Evolutionary conservation across 2,888 invertebrate genomes (phyloP), one percentile per base, ranked within the genome.

Genomic region (Amiota communis): DNA sequence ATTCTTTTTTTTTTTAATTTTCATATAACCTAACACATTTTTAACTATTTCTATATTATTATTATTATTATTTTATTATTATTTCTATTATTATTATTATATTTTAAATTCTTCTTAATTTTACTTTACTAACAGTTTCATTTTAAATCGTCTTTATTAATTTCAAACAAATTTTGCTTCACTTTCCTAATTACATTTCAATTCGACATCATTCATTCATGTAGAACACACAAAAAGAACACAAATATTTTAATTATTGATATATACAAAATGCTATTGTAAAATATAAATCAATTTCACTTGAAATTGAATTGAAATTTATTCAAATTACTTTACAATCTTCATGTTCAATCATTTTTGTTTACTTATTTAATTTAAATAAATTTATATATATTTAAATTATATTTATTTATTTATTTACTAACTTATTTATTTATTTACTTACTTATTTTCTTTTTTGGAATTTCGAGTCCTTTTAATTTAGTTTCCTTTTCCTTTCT

Each of bases 21-120:
- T 71, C 75, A 20, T 75, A 71, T 77, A 80, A 75, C 75, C 83
- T 82, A 82, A 80, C 80, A 84, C 80, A 81, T 74, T 76, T 79
- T 72, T 74, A 81, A 76, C 80, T 85, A 79, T 80, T 79, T 81
- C 77, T 72, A 76, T 76, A 75, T 72, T 36, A 36, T 36, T 36
- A 36, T 36, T 36, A 36, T 36, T 36, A 36, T 36, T 36, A 36
- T 36, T 6, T 4, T 36, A 4, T 36, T 6, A 36, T 4, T 36
- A 6, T 36, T 36, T 4, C 6, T 36, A 6, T 6, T 36, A 36
- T 36, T 6, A 36, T 36, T 36, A 6, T 36, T 36, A 36, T 36
- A 6, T 36, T 36, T 76, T 83, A 82, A 69, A 71, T 76, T 77
- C 76, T 78, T 64, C 79, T 76, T 78, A 80, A 74, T 59, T 59